Conservation (phyloP, 2,113 vertebrate genomes). For the Chaetorhynchus papuensis region DNA sequence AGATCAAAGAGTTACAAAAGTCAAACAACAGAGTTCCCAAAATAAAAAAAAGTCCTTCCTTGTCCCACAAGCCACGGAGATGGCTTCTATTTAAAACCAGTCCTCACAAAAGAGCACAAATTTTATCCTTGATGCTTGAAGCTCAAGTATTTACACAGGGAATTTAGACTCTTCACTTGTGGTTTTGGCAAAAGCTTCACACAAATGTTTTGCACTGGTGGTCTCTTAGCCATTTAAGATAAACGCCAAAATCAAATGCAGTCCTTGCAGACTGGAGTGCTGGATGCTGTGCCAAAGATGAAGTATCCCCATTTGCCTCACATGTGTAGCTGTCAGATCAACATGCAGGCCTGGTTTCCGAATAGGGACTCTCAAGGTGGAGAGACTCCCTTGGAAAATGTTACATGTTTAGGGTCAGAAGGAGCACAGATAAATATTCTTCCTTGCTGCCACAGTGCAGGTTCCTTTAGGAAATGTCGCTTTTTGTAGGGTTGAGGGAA, state of each 20-base stretch:
- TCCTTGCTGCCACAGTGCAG: not conserved
- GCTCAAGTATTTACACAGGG: slow-evolving; percentile 80
- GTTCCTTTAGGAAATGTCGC: not conserved
- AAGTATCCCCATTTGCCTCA: slow-evolving; percentile 41
- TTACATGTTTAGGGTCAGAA: not conserved
- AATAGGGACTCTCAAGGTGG: not conserved
- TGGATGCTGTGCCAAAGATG: slow-evolving; percentile 66
- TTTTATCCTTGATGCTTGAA: slow-evolving; percentile 68
- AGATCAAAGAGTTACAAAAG: slow-evolving; percentile 38
- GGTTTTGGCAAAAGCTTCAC: slow-evolving; percentile 86
- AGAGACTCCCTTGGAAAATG: not conserved
- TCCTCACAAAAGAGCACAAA: slow-evolving; percentile 56
- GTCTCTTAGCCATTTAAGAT: slow-evolving; percentile 81
- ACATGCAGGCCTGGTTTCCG: not conserved
- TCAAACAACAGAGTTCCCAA: not conserved
- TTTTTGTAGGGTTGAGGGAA: not conserved
- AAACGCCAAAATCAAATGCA: slow-evolving; percentile 83
- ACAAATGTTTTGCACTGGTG: slow-evolving; percentile 81
- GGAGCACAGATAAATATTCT: not conserved
- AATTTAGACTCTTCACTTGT: slow-evolving; percentile 83
- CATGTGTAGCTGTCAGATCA: slow-evolving; percentile 40
- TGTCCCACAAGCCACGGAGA: slow-evolving; percentile 22
- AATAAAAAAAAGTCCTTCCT: not conserved
- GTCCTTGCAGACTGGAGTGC: slow-evolving; percentile 70
- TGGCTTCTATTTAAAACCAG: slow-evolving; percentile 38